Evolutionary conservation across 2,888 invertebrate genomes (phyloP), one percentile per base, ranked within the genome.

Genomic region (Trypoxylon attenuatum): DNA sequence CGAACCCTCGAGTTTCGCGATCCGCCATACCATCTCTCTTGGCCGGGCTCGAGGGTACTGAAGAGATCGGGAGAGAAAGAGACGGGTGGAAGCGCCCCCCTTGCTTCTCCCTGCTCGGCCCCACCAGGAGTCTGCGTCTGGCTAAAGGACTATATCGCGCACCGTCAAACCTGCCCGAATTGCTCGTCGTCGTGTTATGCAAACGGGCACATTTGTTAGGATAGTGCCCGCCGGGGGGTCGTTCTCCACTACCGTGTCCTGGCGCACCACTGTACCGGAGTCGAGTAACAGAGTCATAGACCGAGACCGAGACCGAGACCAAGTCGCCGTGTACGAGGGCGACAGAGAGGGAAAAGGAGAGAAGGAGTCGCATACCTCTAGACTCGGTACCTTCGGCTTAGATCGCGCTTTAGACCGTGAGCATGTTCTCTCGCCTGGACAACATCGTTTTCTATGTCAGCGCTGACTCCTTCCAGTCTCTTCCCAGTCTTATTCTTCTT

Each of bases 181-280:
- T 85, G 87, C 86, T 87, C 87, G 86, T 86, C 85, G 82, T 84
- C 85, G 84, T 85, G 87, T 87, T 87, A 87, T 87, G 87, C 87
- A 87, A 87, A 86, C 85, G 84, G 82, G 77, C 84, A 75, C 86
- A 84, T 87, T 87, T 87, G 87, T 87, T 87, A 84, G 83, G 85
- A 82, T 85, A 86, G 83, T 81, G 72, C 84, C 70, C 82, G 78
- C 84, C 78, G 73, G 84, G 84, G 86, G 82, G 81, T 82, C 84
- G 82, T 86, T 82, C 78, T 78, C 80, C 73, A 77, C 79, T 68
- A 67, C 69, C 69, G 59, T 71, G 71, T 68, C 71, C 69, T 75
- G 76, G 70, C 66, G 65, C 62, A 59, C 58, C 71, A 58, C 61
- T 67, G 68, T 54, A 60, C 46, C 52, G 54, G 13, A 25, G 45